These are phyloP conservation scores for Lytechinus pictus DNA, from an alignment of 35 echinoderm and acorn worm genomes.

Conservation along the genomic window DNA sequence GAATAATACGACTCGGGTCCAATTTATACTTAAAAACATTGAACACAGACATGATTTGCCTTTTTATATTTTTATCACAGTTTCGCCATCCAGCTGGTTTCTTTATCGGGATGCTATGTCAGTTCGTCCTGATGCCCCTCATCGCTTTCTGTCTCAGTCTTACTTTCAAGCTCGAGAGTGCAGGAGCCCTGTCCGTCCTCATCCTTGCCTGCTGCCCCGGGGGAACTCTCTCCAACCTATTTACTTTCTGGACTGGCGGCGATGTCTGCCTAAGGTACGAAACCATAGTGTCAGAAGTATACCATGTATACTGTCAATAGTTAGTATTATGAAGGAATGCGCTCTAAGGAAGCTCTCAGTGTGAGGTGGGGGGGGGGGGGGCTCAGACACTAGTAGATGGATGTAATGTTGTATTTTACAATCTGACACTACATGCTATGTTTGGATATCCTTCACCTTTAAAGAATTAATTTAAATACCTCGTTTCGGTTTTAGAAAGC, in stretches of 20 bases:
- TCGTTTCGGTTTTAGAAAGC: neutral
- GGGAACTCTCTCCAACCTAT: conserved; percentile 57
- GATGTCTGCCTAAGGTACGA: conserved; percentile 63
- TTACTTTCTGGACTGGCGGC: conserved; percentile 65
- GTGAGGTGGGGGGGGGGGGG: neutral
- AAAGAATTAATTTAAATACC: too few relatives aligned
- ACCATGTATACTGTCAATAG: too few relatives aligned
- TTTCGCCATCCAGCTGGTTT: conserved; percentile 50
- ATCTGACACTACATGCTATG: too few relatives aligned
- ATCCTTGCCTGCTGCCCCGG: conserved; percentile 63
- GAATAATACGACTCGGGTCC: too few relatives aligned
- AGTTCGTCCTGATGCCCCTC: conserved; percentile 63
- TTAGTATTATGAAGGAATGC: too few relatives aligned
- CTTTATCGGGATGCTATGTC: conserved; percentile 49
- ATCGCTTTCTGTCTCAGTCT: conserved; percentile 44
- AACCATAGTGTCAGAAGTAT: neutral
- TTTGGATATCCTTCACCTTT: too few relatives aligned
- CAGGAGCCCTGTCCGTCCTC: conserved; percentile 37
- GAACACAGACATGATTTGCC: too few relatives aligned
- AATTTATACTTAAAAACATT: too few relatives aligned
- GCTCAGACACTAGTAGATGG: neutral
- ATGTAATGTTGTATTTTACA: too few relatives aligned
- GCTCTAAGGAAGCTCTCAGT: too few relatives aligned
- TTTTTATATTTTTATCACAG: neutral
- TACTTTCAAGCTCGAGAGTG: conserved; percentile 14